A percentile compares a stretch with the other conserved stretches of the same genome.
Conservation (phyloP, 1,140 invertebrate species). For the Pachypeltis micranthus region DNA sequence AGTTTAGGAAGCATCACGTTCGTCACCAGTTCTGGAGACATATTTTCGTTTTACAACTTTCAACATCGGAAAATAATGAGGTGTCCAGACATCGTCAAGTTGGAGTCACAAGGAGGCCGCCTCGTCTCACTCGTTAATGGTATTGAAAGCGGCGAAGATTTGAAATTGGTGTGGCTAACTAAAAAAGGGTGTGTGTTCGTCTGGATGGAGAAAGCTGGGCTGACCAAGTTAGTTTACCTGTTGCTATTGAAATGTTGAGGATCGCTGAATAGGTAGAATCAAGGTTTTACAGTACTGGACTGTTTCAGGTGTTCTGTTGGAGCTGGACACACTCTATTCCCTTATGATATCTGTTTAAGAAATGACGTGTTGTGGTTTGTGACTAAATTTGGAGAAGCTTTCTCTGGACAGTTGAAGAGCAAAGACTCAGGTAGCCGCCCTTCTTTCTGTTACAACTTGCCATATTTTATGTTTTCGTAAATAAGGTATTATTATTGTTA, state of each 20-base stretch:
- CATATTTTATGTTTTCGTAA: too few relatives aligned
- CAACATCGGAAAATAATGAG: constrained; percentile 47
- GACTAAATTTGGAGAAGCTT: constrained; percentile 53
- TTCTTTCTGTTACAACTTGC: too few relatives aligned
- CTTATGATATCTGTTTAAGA: constrained; percentile 46
- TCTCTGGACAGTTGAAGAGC: constrained; percentile 36
- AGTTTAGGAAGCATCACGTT: constrained; percentile 56
- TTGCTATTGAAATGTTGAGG: too few relatives aligned
- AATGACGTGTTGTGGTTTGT: constrained; percentile 44
- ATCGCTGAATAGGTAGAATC: neutral
- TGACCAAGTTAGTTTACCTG: neutral
- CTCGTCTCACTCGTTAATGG: constrained; percentile 33
- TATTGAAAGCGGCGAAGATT: constrained; percentile 35
- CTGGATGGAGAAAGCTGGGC: constrained; percentile 43
- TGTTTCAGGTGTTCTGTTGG: constrained; percentile 45
- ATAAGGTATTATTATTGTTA: too few relatives aligned
- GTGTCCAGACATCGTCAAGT: constrained; percentile 36
- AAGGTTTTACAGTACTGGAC: neutral
- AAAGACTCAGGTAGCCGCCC: neutral
- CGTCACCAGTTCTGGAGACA: constrained; percentile 49
- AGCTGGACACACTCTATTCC: constrained; percentile 42
- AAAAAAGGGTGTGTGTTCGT: constrained; percentile 48
- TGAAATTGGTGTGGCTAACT: constrained; percentile 47
- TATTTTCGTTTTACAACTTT: constrained; percentile 58
- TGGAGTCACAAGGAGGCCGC: constrained; percentile 41